Base-by-base conservation (phyloP, 2,113 vertebrate species). In the Antechinus flavipes region DNA sequence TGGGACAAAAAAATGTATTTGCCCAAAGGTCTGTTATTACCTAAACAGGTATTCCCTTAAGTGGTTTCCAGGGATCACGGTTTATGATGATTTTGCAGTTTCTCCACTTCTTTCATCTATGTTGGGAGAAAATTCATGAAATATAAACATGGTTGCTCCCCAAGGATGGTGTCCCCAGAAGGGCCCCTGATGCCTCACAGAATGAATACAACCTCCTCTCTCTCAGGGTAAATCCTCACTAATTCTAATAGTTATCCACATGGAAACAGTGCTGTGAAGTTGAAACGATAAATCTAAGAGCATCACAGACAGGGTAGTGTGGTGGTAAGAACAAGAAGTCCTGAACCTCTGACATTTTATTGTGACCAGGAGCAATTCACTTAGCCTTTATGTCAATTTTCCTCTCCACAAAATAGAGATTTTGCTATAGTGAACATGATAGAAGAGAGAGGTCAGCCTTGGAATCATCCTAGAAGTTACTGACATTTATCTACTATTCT, bases 1-100 rank as follows among this genome's bases (percentile, higher is more conserved):
- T 61, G 22, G 47, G 25, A 0, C 47, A 94, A 91, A 97, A 68
- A 97, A 97, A 95, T 0, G 1, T 24, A 94, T 90, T 95, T 97
- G 93, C 94, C 96, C 94, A 93, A 92, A 96, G 55, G 3, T 76
- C 92, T 96, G 27, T 58, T 96, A 54, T 95, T 96, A 90, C 96
- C 96, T 95, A 55, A 76, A 26, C 2, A 50, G 47, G n/a, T 96
- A 91, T 93, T 93, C 61, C 0, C 89, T 95, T 2, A 35, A 91
- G 92, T n/a, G 96, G 89, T 84, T 96, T 95, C 93, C 56, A 76
- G 14, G 92, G 93, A 94, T 49, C 12, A 30, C 47, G 50, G 89
- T 49, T 90, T 93, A 61, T 94, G 96, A 95, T 27, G 95, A 93
- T 35, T 22, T 90, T 95, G 56, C 91, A 26, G 93, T 95, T 95